Evolutionary conservation across 2,797 vertebrate species (phyloP).

Genomic region (Pseudocheirus occidentalis): DNA sequence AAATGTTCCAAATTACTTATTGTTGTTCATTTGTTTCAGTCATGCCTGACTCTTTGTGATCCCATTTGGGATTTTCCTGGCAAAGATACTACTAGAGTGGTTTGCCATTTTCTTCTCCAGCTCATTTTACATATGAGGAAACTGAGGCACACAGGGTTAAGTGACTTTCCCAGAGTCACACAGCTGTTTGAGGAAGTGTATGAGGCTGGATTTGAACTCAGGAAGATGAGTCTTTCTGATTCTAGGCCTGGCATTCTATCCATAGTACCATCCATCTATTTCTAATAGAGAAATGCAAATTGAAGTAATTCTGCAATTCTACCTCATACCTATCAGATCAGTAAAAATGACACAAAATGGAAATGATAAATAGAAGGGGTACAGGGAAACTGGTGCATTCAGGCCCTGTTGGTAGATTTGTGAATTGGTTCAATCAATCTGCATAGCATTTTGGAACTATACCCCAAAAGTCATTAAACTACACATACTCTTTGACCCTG

Average conservation of each 20-base stretch:
- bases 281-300: neutral
- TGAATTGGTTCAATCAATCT: neutral
- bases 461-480: neutral
- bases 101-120: neutral
- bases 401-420: neutral
- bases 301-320: neutral
- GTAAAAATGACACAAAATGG: neutral
- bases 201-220: neutral
- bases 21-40: neutral
- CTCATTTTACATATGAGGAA: neutral
- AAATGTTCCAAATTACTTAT: neutral
- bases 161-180: neutral
- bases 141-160: neutral
- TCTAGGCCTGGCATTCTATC: neutral
- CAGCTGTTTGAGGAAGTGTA: neutral
- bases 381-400: neutral
- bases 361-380: neutral
- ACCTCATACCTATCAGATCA: neutral
- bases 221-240: neutral
- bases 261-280: neutral
- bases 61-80: neutral
- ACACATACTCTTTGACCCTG: neutral
- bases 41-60: neutral
- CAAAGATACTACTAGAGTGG: neutral
- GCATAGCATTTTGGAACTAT: neutral